These are phyloP conservation scores for Drosophila tsacasi DNA, from an alignment of 1,140 invertebrate species.

Conservation along the genomic window DNA sequence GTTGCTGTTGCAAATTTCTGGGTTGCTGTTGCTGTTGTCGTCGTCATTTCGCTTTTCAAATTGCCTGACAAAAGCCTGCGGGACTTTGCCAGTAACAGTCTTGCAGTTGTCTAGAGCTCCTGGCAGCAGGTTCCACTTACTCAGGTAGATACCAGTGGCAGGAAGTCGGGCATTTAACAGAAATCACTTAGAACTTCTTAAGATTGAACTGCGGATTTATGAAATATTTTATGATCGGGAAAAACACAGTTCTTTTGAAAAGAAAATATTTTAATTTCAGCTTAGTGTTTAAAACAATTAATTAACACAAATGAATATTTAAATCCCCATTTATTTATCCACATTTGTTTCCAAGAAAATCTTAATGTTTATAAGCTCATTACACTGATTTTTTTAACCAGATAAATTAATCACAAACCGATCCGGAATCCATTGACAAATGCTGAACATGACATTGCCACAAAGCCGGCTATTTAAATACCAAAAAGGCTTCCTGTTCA, in stretches of 20 bases:
- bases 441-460: constrained; percentile 32
- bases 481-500: constrained; percentile 31
- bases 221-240: background rate
- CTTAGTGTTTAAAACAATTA: no score
- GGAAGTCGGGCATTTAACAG: constrained; percentile 59
- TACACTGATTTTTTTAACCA: constrained; percentile 11
- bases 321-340: background rate
- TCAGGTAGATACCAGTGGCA: constrained; percentile 43
- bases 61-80: constrained; percentile 72
- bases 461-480: constrained; percentile 32
- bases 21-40: constrained; percentile 49
- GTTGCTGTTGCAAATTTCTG: constrained; percentile 18
- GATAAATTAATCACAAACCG: constrained; percentile 30
- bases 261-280: background rate
- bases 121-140: constrained; percentile 35
- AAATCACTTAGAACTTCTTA: constrained; percentile 26
- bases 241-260: background rate
- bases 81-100: constrained; percentile 54
- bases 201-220: background rate
- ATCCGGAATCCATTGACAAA: constrained; percentile 37
- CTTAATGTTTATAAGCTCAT: background rate
- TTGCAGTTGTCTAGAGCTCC: constrained; percentile 36
- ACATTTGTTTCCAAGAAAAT: background rate
- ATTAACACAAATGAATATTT: background rate
- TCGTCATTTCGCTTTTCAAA: constrained; percentile 80